Conservation (phyloP, 23 tunicate genomes). For the Oikopleura albicans region DNA sequence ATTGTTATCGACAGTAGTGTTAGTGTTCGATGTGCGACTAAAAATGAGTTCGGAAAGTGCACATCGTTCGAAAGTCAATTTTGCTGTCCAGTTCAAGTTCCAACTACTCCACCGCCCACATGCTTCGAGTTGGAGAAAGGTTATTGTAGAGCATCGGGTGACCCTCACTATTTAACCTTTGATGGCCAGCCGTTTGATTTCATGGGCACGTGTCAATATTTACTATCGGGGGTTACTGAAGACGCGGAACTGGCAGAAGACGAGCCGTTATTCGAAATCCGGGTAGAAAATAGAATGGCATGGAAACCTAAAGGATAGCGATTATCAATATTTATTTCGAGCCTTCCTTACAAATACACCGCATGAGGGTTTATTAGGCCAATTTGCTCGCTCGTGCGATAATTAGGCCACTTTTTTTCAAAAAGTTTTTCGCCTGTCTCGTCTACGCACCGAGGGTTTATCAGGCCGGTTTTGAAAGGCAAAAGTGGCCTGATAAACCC, state of each 20-base stretch:
- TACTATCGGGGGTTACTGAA: conserved; percentile 4
- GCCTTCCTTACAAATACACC: too few species aligned
- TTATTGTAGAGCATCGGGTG: conserved; percentile 23
- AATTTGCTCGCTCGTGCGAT: too few species aligned
- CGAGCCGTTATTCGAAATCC: not conserved
- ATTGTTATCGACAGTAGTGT: not conserved
- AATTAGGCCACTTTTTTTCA: too few species aligned
- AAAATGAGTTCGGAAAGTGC: not conserved
- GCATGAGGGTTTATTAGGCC: too few species aligned
- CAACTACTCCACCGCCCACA: not conserved
- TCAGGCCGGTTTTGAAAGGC: too few species aligned
- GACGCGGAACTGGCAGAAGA: not conserved
- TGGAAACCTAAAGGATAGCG: too few species aligned
- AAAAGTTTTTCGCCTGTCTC: too few species aligned
- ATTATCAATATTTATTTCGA: too few species aligned
- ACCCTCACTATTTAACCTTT: conserved; percentile 25
- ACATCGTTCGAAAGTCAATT: not conserved
- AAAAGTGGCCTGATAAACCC: too few species aligned
- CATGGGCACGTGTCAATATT: conserved; percentile 25
- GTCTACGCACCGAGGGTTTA: too few species aligned
- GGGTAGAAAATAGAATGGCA: conserved; percentile 1
- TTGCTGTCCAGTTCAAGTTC: not conserved
- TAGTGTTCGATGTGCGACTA: not conserved
- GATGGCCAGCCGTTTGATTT: conserved; percentile 21
- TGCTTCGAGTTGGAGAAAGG: not conserved